Base-by-base conservation (phyloP, 2,888 invertebrate species). In the Taenaris catops region DNA sequence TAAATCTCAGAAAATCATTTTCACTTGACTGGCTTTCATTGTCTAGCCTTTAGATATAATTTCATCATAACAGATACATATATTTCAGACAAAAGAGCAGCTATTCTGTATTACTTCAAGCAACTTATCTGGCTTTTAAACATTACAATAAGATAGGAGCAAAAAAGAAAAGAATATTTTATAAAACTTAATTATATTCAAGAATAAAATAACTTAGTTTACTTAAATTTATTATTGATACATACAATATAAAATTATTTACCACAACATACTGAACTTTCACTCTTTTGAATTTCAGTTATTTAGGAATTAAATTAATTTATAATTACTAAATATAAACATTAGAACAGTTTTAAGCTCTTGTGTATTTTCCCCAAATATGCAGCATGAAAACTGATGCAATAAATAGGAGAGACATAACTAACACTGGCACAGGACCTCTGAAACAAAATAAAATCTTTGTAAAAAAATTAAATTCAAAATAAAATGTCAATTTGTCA, bases 301-400 rank as follows among this genome's bases (percentile, higher is more conserved):
- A 26, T 29, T 35, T 33, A 2, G n/a, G n/a, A n/a, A 10, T 21
- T 25, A 17, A 8, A 37, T 25, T 32, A 33, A 25, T 28, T 27
- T 33, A 21, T 28, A 18, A 25, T 35, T 29, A 23, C 29, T 25
- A 32, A 7, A 34, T 25, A 20, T 20, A 31, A 36, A 29, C 23
- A 36, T 25, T 18, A 18, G 16, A 36, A 34, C 17, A 8, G 25
- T 23, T 44, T 74, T 67, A 84, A 60, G 95, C 93, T 65, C 96
- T 91, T 47, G 96, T 96, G 80, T 96, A 96, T 90, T 99, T 99
- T 73, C 99, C 99, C 99, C 99, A 99, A 74, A 99, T 99, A 89
- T 99, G 99, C 51, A 99, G 91, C 96, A 99, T 98, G 79, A 99
- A 99, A 34, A 99, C 99, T 32, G 98, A 99, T 10, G 99, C 99